These are phyloP conservation scores for Trachelus tabidus DNA, from an alignment of 2,888 invertebrate species.

Conservation along the genomic window DNA sequence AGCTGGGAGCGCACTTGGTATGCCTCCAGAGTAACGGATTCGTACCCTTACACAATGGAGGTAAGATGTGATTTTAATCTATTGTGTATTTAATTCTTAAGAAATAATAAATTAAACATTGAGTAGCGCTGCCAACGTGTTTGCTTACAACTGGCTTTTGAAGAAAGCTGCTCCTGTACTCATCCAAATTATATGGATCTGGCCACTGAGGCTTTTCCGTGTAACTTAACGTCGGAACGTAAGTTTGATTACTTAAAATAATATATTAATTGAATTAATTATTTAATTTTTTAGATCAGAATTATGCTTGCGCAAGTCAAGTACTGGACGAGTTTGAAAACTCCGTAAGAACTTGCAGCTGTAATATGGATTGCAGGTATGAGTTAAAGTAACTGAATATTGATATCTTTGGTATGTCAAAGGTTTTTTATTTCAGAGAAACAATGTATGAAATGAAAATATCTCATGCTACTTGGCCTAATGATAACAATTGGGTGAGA, in stretches of 20 bases:
- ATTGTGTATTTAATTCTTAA: not conserved
- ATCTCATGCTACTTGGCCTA: constrained; percentile 31
- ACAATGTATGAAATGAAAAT: constrained; percentile 30
- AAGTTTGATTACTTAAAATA: constrained; percentile 8
- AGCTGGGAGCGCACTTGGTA: constrained; percentile 29
- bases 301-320: constrained; percentile 23
- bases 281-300: constrained; percentile 12
- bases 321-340: constrained; percentile 30
- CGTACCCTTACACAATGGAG: constrained; percentile 28
- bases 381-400: not conserved
- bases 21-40: constrained; percentile 13
- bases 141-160: constrained; percentile 31
- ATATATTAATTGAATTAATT: not conserved
- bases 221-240: constrained; percentile 30
- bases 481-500: constrained; percentile 29
- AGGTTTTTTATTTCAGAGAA: constrained; percentile 23
- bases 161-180: constrained; percentile 29
- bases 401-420: not conserved
- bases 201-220: constrained; percentile 21
- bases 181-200: constrained; percentile 33
- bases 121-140: constrained; percentile 31
- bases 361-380: constrained; percentile 34
- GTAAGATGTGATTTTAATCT: constrained; percentile 9
- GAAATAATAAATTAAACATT: constrained; percentile 1
- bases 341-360: constrained; percentile 23